phyloP scores from a whole-genome alignment of 2,113 vertebrate genomes.

The Eonycteris spelaea region DNA sequence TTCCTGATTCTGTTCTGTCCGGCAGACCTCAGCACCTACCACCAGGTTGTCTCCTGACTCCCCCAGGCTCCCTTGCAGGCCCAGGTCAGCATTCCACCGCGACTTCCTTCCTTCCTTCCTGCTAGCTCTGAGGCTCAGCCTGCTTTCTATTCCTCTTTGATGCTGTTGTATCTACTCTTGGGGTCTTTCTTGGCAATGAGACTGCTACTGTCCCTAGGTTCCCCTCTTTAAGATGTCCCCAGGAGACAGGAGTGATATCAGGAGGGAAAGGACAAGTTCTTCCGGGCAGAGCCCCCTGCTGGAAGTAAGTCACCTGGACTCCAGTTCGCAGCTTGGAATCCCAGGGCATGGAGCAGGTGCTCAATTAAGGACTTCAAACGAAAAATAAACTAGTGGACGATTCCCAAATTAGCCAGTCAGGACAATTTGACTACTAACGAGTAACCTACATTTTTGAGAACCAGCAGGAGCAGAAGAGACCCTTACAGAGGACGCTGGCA shows the following conservation, averaged over 20 bases:
- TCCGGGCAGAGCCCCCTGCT: not conserved
- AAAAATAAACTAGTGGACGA: not conserved
- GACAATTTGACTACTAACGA: not conserved
- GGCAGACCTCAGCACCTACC: not conserved
- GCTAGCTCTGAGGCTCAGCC: not conserved
- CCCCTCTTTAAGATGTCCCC: not conserved
- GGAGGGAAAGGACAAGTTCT: not conserved
- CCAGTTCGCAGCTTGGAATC: not conserved
- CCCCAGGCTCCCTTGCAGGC: not conserved
- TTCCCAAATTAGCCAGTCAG: not conserved
- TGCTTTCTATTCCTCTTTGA: not conserved
- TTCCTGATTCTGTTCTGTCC: not conserved
- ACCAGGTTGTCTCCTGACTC: not conserved
- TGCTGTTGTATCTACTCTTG: not conserved
- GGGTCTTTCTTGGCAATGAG: not conserved
- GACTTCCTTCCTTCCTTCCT: not conserved
- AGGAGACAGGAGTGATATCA: not conserved
- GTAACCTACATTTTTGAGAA: not conserved
- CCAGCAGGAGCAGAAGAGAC: not conserved
- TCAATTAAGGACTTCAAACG: not conserved
- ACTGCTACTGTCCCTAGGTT: not conserved
- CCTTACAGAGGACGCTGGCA: not conserved
- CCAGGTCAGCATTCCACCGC: not conserved
- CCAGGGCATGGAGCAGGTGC: not conserved
- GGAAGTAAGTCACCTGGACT: not conserved